phyloP scores from a whole-genome alignment of 2,113 vertebrate species.

The Dasypus novemcinctus region DNA sequence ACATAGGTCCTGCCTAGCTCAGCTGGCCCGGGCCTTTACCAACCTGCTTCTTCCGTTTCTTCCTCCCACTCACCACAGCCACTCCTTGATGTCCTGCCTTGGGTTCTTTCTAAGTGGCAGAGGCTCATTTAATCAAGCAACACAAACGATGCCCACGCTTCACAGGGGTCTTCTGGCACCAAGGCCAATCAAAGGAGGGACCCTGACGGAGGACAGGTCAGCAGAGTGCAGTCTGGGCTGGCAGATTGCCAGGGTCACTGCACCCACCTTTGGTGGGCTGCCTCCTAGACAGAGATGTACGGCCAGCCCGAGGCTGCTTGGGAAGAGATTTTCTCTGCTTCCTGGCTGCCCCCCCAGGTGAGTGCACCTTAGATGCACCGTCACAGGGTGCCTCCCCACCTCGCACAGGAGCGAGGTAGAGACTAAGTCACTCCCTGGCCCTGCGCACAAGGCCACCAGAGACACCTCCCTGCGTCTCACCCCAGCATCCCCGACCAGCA shows the following conservation, averaged over 20 bases:
- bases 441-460: background rate
- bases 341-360: background rate
- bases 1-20: background rate
- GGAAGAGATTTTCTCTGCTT: background rate
- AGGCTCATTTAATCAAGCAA: background rate
- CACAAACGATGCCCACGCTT: background rate
- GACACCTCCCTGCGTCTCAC: background rate
- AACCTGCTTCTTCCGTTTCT: background rate
- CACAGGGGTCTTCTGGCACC: background rate
- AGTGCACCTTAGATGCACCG: background rate
- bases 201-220: background rate
- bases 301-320: background rate
- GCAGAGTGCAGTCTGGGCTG: background rate
- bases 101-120: background rate
- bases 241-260: background rate
- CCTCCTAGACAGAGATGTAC: background rate
- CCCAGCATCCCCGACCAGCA: background rate
- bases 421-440: background rate
- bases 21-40: background rate
- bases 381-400: background rate
- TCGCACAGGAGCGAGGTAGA: background rate
- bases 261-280: accelerated
- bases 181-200: background rate
- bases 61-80: background rate
- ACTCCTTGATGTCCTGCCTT: background rate